These are phyloP conservation scores for Gymnoscopelus braueri DNA, from an alignment of 2,797 vertebrate genomes.

Conservation along the genomic window DNA sequence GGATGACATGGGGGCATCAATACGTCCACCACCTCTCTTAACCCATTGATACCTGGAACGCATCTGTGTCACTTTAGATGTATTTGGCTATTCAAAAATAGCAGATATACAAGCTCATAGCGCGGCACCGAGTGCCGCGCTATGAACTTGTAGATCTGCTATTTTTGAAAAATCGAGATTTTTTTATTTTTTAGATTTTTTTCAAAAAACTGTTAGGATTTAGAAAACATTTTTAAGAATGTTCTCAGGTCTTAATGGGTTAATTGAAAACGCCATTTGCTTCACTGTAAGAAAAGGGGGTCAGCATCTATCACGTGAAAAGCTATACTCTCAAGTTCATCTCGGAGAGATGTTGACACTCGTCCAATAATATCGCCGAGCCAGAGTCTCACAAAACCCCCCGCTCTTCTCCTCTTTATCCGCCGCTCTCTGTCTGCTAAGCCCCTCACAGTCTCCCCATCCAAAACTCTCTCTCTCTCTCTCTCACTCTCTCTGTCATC, in stretches of 20 bases:
- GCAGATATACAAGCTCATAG: no score
- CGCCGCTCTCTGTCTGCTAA: slow-evolving; percentile 42
- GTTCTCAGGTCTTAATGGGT: no score
- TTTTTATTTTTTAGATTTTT: no score
- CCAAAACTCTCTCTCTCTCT: slow-evolving; percentile 14
- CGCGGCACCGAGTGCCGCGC: no score
- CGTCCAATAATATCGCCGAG: neutral
- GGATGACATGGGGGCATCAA: slow-evolving; percentile 61
- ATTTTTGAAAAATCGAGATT: no score
- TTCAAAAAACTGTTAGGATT: no score
- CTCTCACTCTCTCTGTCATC: neutral
- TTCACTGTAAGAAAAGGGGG: slow-evolving; percentile 69
- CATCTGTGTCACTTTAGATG: no score
- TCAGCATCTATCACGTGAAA: slow-evolving; percentile 54
- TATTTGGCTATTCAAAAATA: no score
- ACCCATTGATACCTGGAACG: no score
- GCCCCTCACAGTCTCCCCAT: neutral
- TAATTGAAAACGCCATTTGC: slow-evolving; percentile 70
- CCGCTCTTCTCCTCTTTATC: slow-evolving; percentile 32
- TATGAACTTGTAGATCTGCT: no score
- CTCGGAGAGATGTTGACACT: slow-evolving; percentile 34
- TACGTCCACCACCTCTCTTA: slow-evolving; percentile 62
- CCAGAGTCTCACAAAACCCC: slow-evolving; percentile 15
- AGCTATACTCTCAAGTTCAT: slow-evolving; percentile 6
- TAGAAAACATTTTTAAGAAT: no score